Conservation (phyloP, 2,797 vertebrate species). For the Amniataba percoides region DNA sequence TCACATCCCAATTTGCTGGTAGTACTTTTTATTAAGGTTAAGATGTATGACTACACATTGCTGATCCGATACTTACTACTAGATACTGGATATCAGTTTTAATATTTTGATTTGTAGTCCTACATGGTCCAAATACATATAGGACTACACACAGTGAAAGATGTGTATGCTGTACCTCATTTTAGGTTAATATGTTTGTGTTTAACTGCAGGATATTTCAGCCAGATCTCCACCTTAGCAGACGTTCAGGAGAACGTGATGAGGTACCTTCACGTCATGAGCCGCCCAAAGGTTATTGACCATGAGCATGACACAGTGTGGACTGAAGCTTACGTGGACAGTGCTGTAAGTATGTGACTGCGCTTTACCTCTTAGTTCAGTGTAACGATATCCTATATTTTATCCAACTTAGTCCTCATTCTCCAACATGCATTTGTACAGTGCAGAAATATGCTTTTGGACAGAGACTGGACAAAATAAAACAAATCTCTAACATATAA, state of each 20-base stretch:
- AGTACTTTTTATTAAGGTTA: not conserved
- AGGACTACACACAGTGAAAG: not conserved
- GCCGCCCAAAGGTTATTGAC: slow-evolving; percentile 97
- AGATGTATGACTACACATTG: not conserved
- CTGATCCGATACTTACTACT: not conserved
- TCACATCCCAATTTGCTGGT: not conserved
- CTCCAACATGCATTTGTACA: not conserved
- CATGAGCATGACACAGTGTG: slow-evolving; percentile 97
- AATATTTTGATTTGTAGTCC: not conserved
- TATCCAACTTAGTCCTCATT: not conserved
- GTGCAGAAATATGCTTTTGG: not conserved
- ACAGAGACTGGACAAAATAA: not conserved
- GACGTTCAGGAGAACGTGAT: slow-evolving; percentile 99
- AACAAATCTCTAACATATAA: not conserved
- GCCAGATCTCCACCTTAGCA: slow-evolving; percentile 97
- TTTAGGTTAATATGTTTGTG: not conserved
- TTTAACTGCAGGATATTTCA: slow-evolving; percentile 91
- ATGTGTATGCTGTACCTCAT: not conserved
- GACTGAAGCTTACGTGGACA: slow-evolving; percentile 98
- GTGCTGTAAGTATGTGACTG: slow-evolving; percentile 89
- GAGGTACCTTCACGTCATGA: slow-evolving; percentile 97
- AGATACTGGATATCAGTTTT: not conserved
- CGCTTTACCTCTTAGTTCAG: not conserved
- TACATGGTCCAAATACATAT: not conserved
- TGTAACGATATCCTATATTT: not conserved